These are phyloP conservation scores for Leptodactylus fallax DNA, from an alignment of 2,797 vertebrate genomes.

Conservation along the genomic window DNA sequence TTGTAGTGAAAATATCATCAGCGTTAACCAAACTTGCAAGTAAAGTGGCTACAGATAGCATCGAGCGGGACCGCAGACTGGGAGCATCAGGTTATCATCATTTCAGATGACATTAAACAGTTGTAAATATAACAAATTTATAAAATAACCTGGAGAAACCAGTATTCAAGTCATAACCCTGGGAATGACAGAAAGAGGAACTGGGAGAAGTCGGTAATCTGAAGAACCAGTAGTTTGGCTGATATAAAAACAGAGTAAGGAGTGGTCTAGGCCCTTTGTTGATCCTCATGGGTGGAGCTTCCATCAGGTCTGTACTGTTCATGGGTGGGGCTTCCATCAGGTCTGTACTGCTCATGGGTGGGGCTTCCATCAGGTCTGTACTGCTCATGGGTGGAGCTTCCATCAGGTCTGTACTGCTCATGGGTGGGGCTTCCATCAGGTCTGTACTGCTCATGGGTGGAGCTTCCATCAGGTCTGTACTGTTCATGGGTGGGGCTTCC, in stretches of 20 bases:
- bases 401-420: no score
- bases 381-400: no score
- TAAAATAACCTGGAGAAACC: background rate
- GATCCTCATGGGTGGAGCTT: no score
- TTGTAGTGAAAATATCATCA: slow-evolving; percentile 10
- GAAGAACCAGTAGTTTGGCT: background rate
- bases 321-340: no score
- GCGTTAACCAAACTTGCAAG: slow-evolving; percentile 5
- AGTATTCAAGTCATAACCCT: background rate
- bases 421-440: no score
- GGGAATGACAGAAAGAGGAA: background rate
- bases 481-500: no score
- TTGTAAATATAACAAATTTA: background rate
- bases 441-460: no score
- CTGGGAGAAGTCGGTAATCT: no score
- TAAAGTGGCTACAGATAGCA: background rate
- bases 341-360: no score
- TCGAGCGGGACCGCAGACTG: background rate
- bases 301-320: no score
- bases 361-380: no score
- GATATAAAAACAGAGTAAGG: background rate
- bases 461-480: no score
- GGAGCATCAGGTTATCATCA: background rate
- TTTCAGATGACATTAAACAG: background rate
- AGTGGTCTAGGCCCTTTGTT: background rate